Base-by-base conservation (phyloP, 1,140 invertebrate genomes). In the Euwallacea fornicatus region DNA sequence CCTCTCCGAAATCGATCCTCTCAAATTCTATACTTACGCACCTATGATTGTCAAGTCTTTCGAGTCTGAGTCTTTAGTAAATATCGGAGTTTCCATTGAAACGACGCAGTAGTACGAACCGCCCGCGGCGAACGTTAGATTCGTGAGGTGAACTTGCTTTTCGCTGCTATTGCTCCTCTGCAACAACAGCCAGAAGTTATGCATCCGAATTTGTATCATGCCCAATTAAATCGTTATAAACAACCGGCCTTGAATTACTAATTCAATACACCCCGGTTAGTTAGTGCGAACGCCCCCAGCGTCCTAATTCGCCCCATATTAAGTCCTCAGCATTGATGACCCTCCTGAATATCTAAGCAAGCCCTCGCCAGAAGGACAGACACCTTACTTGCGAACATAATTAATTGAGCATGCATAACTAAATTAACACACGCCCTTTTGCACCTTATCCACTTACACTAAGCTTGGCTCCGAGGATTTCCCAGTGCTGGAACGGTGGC, bases 41-140 rank as follows among this genome's bases (percentile, higher is more conserved):
- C 91, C 87, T 84, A 92, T 91, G 70, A 93, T 89, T 75, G 88
- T 89, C 67, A 93, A 86, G 74, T 90, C 86, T 75, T 88, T 88
- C 72, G 85, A 85, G 53, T 86, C 85, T 7, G 91, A 92, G 73
- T 88, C 86, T 80, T 90, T 89, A 50, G 88, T 91, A 80, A 88
- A 93, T 77, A 93, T 91, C 66, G 91, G 91, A 61, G 88, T 88
- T 77, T 89, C 86, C 76, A 89, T 88, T 46, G 91, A 89, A 11
- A 93, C 91, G 76, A 90, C 88, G 78, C 91, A 93, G 43, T 86
- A 88, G 81, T 92, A 93, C 69, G 83, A 83, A 66, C 90, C 91
- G 42, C 88, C 86, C 54, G 90, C 88, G 73, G 88, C 86, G 79
- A 91, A 92, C 78, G 90, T 87, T 72, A 93, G 83, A 82, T 90